Evolutionary conservation across 2,888 invertebrate species (phyloP).

Genomic region (Oeneis ivallda): DNA sequence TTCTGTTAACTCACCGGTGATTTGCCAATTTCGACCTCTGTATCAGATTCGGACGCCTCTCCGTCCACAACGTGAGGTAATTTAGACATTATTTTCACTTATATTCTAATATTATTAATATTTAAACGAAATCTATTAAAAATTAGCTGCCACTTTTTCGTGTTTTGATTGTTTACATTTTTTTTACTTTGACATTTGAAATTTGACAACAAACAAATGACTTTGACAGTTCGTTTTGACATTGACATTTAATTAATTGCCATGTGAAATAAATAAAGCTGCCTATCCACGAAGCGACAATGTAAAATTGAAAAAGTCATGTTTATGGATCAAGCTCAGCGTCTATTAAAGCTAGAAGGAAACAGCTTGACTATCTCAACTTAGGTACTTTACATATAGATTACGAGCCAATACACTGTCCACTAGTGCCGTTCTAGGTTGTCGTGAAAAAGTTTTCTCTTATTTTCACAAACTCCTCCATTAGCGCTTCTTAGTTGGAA

Average conservation of each 20-base stretch:
- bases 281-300: slow-evolving; percentile 1
- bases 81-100: slow-evolving; percentile 56
- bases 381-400: too few species aligned
- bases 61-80: slow-evolving; percentile 68
- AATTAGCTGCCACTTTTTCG: not conserved
- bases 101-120: not conserved
- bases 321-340: too few species aligned
- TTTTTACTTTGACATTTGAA: not conserved
- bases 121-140: not conserved
- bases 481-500: too few species aligned
- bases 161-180: not conserved
- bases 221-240: not conserved
- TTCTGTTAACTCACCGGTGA: slow-evolving; percentile 56
- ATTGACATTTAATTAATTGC: not conserved
- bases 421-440: too few species aligned
- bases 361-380: too few species aligned
- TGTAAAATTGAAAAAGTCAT: not conserved
- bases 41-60: slow-evolving; percentile 73
- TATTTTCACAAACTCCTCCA: too few species aligned
- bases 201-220: too few species aligned
- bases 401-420: too few species aligned
- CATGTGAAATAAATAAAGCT: not conserved
- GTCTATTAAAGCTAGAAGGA: too few species aligned
- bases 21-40: slow-evolving; percentile 68
- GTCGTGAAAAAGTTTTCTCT: too few species aligned